Evolutionary conservation across 2,888 invertebrate species (phyloP).

Genomic region (Dorcus hopei): DNA sequence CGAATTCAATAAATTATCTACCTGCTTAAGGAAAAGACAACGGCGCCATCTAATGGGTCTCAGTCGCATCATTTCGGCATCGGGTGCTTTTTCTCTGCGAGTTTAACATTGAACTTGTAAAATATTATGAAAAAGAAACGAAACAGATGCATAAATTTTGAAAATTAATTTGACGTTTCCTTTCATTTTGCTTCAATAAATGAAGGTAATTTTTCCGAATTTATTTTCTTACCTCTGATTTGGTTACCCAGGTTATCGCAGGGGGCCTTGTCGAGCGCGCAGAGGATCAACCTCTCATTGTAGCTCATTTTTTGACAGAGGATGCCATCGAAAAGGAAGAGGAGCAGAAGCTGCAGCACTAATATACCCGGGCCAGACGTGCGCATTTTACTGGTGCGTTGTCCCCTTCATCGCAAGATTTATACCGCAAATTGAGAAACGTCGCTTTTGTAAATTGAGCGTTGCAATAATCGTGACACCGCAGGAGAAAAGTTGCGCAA

Average conservation of each 20-base stretch:
- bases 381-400: slow-evolving; percentile 7
- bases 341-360: slow-evolving; percentile 7
- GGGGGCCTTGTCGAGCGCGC: slow-evolving; percentile 56
- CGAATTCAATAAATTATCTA: too few species aligned
- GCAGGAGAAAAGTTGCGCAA: neutral
- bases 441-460: neutral
- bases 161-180: too few species aligned
- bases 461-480: too few species aligned
- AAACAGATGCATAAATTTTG: neutral
- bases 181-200: neutral
- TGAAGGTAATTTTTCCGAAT: neutral
- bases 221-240: slow-evolving; percentile 54
- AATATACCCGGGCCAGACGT: neutral
- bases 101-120: too few species aligned
- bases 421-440: slow-evolving; percentile 11
- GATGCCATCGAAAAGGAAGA: neutral
- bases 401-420: slow-evolving; percentile 13
- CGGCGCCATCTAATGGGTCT: too few species aligned
- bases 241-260: slow-evolving; percentile 61
- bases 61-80: too few species aligned
- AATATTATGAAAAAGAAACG: too few species aligned
- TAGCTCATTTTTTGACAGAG: slow-evolving; percentile 22
- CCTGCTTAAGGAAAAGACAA: too few species aligned
- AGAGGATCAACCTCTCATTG: slow-evolving; percentile 53
- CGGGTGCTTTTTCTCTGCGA: too few species aligned